These are phyloP conservation scores for Acanthisitta chloris DNA, from an alignment of 2,113 vertebrate species.

Conservation along the genomic window DNA sequence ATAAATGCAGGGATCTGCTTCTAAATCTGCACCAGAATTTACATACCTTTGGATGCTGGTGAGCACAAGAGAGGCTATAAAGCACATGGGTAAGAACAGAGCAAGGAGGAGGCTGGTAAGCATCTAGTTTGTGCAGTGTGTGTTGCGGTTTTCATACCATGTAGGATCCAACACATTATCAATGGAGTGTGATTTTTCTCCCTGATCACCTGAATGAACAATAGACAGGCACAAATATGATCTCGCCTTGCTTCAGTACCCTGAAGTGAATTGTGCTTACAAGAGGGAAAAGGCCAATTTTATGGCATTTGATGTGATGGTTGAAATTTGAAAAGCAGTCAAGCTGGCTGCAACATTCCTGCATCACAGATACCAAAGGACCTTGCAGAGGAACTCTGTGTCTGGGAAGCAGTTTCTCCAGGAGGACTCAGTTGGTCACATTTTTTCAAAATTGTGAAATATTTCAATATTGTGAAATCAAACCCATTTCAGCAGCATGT, in stretches of 20 bases:
- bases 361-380: neutral
- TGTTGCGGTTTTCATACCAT: neutral
- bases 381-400: neutral
- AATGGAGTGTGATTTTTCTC: neutral
- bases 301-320: neutral
- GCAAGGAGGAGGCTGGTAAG: neutral
- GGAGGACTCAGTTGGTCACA: neutral
- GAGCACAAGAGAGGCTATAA: neutral
- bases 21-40: neutral
- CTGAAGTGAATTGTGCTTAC: constrained; percentile 7
- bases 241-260: constrained; percentile 11
- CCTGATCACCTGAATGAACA: constrained; percentile 21
- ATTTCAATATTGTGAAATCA: neutral
- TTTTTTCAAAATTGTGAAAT: neutral
- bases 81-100: neutral
- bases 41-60: neutral
- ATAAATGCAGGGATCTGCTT: neutral
- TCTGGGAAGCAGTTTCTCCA: neutral
- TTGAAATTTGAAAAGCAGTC: constrained; percentile 9
- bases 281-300: constrained; percentile 26
- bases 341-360: neutral
- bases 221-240: constrained; percentile 26
- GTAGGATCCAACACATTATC: neutral
- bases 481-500: neutral
- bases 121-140: neutral